A percentile compares a stretch with the other conserved stretches of the same genome.
phyloP scores from a whole-genome alignment of 1,140 invertebrate genomes.

The Lordiphosa stackelbergi region DNA sequence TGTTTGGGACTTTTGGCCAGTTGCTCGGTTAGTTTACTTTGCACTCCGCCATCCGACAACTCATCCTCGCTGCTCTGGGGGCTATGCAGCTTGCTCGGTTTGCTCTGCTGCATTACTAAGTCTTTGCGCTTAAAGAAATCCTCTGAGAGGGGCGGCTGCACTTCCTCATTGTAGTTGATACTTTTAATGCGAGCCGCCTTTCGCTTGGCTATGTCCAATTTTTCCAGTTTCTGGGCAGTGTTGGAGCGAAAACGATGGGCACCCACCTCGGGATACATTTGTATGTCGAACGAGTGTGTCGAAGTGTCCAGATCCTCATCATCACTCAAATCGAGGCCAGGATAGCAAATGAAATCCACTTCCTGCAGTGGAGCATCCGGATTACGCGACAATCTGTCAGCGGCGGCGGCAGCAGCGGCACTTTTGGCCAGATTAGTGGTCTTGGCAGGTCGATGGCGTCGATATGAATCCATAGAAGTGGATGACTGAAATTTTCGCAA shows the following conservation, averaged over 20 bases:
- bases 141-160: constrained; percentile 78
- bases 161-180: constrained; percentile 85
- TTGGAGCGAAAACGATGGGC: constrained; percentile 88
- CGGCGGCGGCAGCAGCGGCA: constrained; percentile 15
- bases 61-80: constrained; percentile 37
- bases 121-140: constrained; percentile 81
- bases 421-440: constrained; percentile 10
- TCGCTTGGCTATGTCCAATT: constrained; percentile 91
- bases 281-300: constrained; percentile 84
- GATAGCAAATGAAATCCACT: constrained; percentile 84
- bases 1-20: constrained; percentile 85
- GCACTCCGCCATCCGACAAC: constrained; percentile 44
- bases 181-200: constrained; percentile 87
- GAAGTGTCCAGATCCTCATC: constrained; percentile 84
- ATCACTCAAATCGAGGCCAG: constrained; percentile 86
- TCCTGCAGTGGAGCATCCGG: constrained; percentile 55
- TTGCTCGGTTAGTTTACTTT: constrained; percentile 84
- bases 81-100: constrained; percentile 75
- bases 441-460: constrained; percentile 31
- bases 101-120: constrained; percentile 58
- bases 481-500: constrained; percentile 65
- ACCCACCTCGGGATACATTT: constrained; percentile 86
- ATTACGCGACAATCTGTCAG: constrained; percentile 21
- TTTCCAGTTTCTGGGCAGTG: constrained; percentile 92
- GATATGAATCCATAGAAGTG: constrained; percentile 18